phyloP scores from a whole-genome alignment of 2,113 vertebrate genomes.

The Corythornis cristatus region DNA sequence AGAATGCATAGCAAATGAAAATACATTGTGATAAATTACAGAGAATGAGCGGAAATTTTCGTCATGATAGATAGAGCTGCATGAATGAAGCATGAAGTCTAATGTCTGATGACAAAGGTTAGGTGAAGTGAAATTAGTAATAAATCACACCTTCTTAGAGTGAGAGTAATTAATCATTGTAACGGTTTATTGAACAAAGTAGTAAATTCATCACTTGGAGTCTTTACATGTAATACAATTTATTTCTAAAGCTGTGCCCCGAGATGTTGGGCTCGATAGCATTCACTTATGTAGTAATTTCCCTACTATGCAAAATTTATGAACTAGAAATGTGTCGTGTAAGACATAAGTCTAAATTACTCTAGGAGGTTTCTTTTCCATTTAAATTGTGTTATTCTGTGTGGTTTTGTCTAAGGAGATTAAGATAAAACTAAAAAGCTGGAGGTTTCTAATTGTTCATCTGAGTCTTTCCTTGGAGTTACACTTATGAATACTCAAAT shows the following conservation, averaged over 20 bases:
- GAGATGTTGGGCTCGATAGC: neutral
- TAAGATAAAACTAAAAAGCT: neutral
- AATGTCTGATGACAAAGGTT: neutral
- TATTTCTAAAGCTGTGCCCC: neutral
- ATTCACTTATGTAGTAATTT: neutral
- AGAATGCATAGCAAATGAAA: neutral
- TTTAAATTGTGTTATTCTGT: neutral
- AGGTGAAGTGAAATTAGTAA: slow-evolving; percentile 2
- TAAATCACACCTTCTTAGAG: slow-evolving; percentile 9
- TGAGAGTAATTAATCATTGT: slow-evolving; percentile 17
- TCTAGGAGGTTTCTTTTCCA: neutral
- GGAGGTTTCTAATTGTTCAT: neutral
- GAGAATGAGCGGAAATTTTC: neutral
- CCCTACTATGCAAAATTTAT: neutral
- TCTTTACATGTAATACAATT: neutral
- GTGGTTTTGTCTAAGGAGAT: neutral
- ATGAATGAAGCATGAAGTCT: neutral
- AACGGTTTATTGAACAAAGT: slow-evolving; percentile 28
- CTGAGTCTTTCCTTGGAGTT: neutral
- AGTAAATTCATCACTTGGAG: slow-evolving; percentile 19
- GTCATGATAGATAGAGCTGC: neutral
- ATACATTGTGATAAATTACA: neutral
- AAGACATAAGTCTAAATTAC: neutral
- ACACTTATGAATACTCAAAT: neutral
- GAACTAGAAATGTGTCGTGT: neutral